Evolutionary conservation across 2,797 vertebrate genomes (phyloP).

Genomic region (Cossypha polioptera): DNA sequence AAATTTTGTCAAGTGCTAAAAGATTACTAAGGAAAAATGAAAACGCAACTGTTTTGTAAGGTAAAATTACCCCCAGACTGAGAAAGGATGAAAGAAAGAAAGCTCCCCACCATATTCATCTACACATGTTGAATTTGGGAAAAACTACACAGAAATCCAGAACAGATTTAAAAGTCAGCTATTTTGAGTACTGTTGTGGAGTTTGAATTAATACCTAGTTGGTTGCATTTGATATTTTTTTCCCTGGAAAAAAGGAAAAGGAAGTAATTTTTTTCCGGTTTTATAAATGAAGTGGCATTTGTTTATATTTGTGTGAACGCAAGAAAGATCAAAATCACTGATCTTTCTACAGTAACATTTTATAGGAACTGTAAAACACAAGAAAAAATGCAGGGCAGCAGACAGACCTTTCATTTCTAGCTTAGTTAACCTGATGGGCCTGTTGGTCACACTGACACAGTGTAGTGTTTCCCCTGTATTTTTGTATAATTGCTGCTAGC

Average conservation of each 20-base stretch:
- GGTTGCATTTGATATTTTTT: background rate
- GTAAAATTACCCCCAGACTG: background rate
- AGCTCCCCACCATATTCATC: background rate
- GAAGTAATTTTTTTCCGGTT: background rate
- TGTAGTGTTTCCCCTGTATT: background rate
- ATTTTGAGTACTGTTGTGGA: background rate
- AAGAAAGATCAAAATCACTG: background rate
- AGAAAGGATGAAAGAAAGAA: background rate
- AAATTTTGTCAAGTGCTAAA: slow-evolving; percentile 85
- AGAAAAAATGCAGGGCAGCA: background rate
- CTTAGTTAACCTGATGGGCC: background rate
- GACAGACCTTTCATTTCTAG: background rate
- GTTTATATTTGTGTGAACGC: background rate
- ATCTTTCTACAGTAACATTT: background rate
- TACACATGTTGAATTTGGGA: background rate
- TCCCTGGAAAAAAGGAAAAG: background rate
- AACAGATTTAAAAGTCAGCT: background rate
- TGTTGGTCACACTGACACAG: accelerated
- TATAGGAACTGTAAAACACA: background rate
- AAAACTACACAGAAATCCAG: background rate
- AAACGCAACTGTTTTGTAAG: background rate
- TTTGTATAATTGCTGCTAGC: background rate
- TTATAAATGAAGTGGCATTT: background rate
- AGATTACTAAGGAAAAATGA: slow-evolving; percentile 77
- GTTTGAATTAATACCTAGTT: background rate